Evolutionary conservation across 2,888 invertebrate genomes (phyloP), one percentile per base, ranked within the genome.

Genomic region (Itoplectis maculator): DNA sequence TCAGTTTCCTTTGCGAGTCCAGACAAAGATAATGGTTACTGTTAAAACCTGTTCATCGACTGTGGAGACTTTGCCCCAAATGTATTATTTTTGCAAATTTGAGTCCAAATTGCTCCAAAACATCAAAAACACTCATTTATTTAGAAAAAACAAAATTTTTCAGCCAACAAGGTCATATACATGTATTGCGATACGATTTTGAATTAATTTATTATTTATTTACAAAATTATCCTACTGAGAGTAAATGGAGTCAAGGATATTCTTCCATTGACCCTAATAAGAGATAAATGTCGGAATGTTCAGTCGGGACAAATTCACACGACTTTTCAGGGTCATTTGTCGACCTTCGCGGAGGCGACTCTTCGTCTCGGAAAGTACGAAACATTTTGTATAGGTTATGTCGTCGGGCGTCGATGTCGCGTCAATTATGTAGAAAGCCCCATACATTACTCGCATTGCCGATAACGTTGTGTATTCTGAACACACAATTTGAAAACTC

Each of bases 221-320:
- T 9, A 54, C 54, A 6, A 54, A 54, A 54, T 54, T 54, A 51
- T 54, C n/a, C 6, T 45, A 1, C 4, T 20, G 13, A 42, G 23
- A 65, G 65, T 13, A 42, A 45, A 65, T 13, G 42, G 45, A 23
- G 20, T n/a, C n/a, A 23, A 65, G 65, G 23, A 65, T n/a, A 23
- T 45, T 13, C 20, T 42, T 45, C 1, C 42, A 65, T 45, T 45
- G 45, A 23, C 65, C 23, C 45, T 23, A 20, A 65, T 45, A n/a
- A 45, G 42, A 45, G 6, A 45, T 42, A 45, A 65, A 65, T 65
- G 23, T 45, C 23, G 4, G 13, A 23, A 65, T 65, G 7, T 6
- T 45, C 23, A 8, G 11, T 45, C 23, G 20, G 15, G 7, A n/a
- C 45, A 23, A 13, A 0, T 15, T 45, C 11, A 20, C 37, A 20